Percentiles rank a stretch among this genome's conserved stretches.
Evolutionary conservation across 1,140 invertebrate genomes (phyloP).

Genomic region (Gryon sp.): DNA sequence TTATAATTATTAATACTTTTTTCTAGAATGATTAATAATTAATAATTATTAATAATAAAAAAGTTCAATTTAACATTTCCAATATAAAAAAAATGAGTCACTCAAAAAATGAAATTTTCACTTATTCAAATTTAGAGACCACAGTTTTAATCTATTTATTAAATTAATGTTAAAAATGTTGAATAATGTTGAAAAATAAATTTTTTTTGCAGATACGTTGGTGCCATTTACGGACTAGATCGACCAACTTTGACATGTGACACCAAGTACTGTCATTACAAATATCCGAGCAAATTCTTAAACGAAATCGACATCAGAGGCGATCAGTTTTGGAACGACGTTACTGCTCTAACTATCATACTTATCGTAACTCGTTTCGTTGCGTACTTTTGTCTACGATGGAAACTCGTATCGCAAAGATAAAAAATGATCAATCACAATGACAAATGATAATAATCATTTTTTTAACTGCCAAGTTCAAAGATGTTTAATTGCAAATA

Average conservation of each 20-base stretch:
- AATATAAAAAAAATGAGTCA: too few species aligned
- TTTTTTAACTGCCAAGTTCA: slow-evolving; percentile 5
- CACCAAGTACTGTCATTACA: slow-evolving; percentile 87
- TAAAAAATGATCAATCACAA: slow-evolving; percentile 72
- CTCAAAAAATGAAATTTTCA: too few species aligned
- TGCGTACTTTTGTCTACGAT: slow-evolving; percentile 90
- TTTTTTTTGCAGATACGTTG: slow-evolving; percentile 79
- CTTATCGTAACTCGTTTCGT: slow-evolving; percentile 85
- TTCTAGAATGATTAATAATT: too few species aligned
- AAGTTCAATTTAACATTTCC: too few species aligned
- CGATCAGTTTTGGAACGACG: slow-evolving; percentile 91
- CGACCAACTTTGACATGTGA: slow-evolving; percentile 84
- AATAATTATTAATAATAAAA: too few species aligned
- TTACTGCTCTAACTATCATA: slow-evolving; percentile 86
- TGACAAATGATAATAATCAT: neutral
- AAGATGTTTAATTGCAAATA: neutral
- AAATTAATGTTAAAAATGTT: neutral
- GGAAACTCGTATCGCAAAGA: slow-evolving; percentile 86
- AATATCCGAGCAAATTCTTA: slow-evolving; percentile 86
- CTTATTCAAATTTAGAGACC: neutral
- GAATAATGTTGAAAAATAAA: too few species aligned
- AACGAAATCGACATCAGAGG: slow-evolving; percentile 88
- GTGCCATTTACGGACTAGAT: slow-evolving; percentile 90
- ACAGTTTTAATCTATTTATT: neutral
- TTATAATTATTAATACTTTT: too few species aligned